Evolutionary conservation across 2,888 invertebrate species (phyloP), one percentile per base, ranked within the genome.

Genomic region (Epiblema foenella): DNA sequence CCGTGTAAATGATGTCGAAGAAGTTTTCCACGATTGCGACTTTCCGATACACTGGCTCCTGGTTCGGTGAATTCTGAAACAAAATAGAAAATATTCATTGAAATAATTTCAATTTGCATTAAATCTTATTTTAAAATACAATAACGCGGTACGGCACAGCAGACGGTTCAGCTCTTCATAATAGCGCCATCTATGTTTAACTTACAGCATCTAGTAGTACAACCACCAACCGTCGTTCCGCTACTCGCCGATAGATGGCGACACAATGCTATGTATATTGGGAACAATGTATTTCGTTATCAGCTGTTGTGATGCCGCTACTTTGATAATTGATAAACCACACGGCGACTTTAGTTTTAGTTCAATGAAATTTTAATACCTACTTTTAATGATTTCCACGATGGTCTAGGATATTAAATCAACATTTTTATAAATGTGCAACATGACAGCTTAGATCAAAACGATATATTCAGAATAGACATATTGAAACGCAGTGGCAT

Each of bases 1-100:
- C 98, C 64, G 97, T 97, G 92, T 98, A 98, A 84, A 99, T 99
- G 76, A 99, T 99, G 86, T 98, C 97, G 88, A 98, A 99, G 94
- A 99, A 99, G 85, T 98, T 98, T 92, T 99, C 99, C n/a, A 99
- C 99, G 49, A 98, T 96, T 0, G 99, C 98, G 59, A 99, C 99
- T 87, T 98, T 97, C 83, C 98, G 96, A 90, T 97, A 98, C 17
- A 96, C 95, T 67, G 96, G 95, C 72, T 96, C 96, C 75, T 96
- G 96, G 79, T 90, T 95, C 57, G 94, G 89, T 9, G 96, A 95
- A 81, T 96, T 96, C 96, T 97, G 94, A 49, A 95, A 95, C 86
- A 88, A 91, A 82, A 79, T 75, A 80, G 83, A 82, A 75, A 64
- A 71, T 15, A 15, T 42, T 42, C 5, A 15, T 24, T 3, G 15